These are phyloP conservation scores for Lithophane ornitopus DNA, from an alignment of 2,888 invertebrate genomes.

Conservation along the genomic window DNA sequence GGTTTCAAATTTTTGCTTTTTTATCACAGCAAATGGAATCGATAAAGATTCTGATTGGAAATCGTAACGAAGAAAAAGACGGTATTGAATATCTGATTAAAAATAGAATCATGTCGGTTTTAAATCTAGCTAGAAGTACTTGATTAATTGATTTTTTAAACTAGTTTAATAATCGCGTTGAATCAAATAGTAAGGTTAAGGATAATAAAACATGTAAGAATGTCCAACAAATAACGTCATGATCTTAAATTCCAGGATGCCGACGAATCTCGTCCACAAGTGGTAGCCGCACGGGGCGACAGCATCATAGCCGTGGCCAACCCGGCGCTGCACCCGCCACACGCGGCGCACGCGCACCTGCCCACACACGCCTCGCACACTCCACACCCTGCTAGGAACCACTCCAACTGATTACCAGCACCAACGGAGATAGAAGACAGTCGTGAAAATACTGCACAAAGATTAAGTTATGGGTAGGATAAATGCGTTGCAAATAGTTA, in stretches of 20 bases:
- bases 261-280: conserved; percentile 91
- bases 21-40: neutral
- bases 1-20: neutral
- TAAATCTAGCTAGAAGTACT: neutral
- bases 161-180: too few species aligned
- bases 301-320: conserved; percentile 97
- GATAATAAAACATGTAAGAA: neutral
- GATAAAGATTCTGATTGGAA: neutral
- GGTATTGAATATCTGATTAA: neutral
- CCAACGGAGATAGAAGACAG: neutral
- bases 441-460: neutral
- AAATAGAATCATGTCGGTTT: neutral
- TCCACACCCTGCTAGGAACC: conserved; percentile 82
- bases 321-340: conserved; percentile 93
- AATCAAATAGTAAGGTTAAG: neutral
- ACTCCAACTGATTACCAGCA: conserved; percentile 78
- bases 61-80: neutral
- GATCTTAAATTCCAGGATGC: conserved; percentile 74
- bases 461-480: neutral
- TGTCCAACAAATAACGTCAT: too few species aligned
- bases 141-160: neutral
- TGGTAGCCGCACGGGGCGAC: conserved; percentile 96
- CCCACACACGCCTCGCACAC: conserved; percentile 84
- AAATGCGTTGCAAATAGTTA: neutral
- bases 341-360: conserved; percentile 77